Conservation (phyloP, 1,140 invertebrate species). For the Achroia grisella region DNA sequence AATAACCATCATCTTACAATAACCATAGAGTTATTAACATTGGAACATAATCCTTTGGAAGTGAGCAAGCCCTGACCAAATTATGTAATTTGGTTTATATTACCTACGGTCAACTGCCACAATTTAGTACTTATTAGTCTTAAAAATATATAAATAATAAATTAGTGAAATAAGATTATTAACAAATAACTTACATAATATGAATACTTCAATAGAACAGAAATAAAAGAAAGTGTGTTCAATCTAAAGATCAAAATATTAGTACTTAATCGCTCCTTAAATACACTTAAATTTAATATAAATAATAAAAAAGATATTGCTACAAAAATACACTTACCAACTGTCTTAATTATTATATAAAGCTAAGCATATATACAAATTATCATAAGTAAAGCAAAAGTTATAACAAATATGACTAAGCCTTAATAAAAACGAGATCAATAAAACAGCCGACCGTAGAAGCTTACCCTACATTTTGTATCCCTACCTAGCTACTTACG, state of each 20-base stretch:
- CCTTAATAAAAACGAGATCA: background rate
- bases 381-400: too few species aligned
- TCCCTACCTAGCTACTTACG: slow-evolving; percentile 60
- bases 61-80: slow-evolving; percentile 36
- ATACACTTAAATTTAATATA: background rate
- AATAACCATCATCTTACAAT: slow-evolving; percentile 7
- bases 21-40: slow-evolving; percentile 3
- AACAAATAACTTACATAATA: background rate
- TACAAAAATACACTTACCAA: background rate
- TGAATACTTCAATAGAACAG: background rate
- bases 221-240: background rate
- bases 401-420: too few species aligned
- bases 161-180: too few species aligned
- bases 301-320: background rate
- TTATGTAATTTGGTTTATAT: slow-evolving; percentile 5
- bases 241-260: too few species aligned
- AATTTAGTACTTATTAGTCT: too few species aligned
- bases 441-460: slow-evolving; percentile 26
- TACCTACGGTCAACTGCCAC: slow-evolving; percentile 2
- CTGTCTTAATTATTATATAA: too few species aligned
- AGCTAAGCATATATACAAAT: too few species aligned
- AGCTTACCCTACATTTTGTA: slow-evolving; percentile 46
- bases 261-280: too few species aligned
- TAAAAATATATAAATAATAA: too few species aligned
- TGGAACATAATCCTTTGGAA: slow-evolving; percentile 27